These are phyloP conservation scores for Schizotus pectinicornis DNA, from an alignment of 2,888 invertebrate species.

Conservation along the genomic window DNA sequence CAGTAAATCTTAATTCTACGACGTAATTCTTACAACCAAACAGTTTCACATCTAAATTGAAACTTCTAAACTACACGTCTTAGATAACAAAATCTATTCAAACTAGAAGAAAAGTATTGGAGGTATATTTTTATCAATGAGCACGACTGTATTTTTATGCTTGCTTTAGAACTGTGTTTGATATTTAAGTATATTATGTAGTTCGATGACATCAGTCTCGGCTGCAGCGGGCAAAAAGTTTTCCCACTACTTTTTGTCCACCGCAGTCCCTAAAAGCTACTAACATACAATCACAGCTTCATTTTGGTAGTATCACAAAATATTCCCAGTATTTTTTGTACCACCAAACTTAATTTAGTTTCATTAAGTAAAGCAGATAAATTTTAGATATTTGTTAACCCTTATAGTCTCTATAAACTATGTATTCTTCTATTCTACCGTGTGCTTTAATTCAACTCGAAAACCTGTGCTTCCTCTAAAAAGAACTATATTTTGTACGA, in stretches of 20 bases:
- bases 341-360: conserved; percentile 55
- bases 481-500: conserved; percentile 24
- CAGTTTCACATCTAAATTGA: conserved; percentile 33
- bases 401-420: conserved; percentile 9
- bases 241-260: conserved; percentile 57
- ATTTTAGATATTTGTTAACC: conserved; percentile 22
- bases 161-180: conserved; percentile 35
- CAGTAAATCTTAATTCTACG: conserved; percentile 23
- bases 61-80: conserved; percentile 22
- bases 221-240: conserved; percentile 54
- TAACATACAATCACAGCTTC: conserved; percentile 56
- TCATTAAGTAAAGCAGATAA: conserved; percentile 44
- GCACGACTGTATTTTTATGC: conserved; percentile 43
- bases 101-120: conserved; percentile 25
- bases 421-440: conserved; percentile 3
- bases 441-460: conserved; percentile 11
- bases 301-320: conserved; percentile 59
- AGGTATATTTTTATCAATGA: conserved; percentile 35
- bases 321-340: conserved; percentile 59
- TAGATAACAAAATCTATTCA: conserved; percentile 23
- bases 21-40: conserved; percentile 10
- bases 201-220: conserved; percentile 37
- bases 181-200: conserved; percentile 29
- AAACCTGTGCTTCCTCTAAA: conserved; percentile 22
- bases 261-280: conserved; percentile 45